Evolutionary conservation across 2,113 vertebrate species (phyloP).

Genomic region (Prunella fulvescens): DNA sequence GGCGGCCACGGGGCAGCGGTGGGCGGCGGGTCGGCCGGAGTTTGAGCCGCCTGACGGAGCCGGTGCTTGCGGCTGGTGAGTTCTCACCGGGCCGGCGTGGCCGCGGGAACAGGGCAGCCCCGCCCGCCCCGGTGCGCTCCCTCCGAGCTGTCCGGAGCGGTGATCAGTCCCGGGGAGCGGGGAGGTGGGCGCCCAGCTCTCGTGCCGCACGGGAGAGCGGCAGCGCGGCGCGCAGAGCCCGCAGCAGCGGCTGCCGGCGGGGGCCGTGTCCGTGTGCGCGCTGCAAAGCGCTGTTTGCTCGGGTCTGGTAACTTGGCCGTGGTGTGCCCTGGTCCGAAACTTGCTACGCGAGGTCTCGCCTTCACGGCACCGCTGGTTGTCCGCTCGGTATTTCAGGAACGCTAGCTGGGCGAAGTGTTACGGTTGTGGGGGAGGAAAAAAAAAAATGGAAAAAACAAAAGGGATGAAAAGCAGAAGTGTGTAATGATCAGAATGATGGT

Average conservation of each 20-base stretch:
- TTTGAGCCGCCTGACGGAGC: background rate
- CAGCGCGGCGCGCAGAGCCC: background rate
- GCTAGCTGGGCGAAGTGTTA: background rate
- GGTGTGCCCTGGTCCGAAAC: constrained; percentile 55
- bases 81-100: background rate
- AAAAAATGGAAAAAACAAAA: background rate
- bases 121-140: background rate
- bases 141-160: background rate
- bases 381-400: background rate
- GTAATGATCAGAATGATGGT: background rate
- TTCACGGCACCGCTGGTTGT: background rate
- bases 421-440: too few species aligned
- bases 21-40: background rate
- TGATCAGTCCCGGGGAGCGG: background rate
- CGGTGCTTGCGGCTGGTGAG: background rate
- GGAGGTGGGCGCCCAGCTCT: background rate
- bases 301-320: constrained; percentile 21
- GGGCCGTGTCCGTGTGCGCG: background rate
- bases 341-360: constrained; percentile 24
- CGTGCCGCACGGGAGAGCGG: background rate
- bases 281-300: background rate
- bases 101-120: background rate
- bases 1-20: background rate
- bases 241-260: background rate
- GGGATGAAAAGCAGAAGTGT: background rate